phyloP scores from a whole-genome alignment of 35 echinoderm and acorn worm species.

The Lytechinus variegatus region DNA sequence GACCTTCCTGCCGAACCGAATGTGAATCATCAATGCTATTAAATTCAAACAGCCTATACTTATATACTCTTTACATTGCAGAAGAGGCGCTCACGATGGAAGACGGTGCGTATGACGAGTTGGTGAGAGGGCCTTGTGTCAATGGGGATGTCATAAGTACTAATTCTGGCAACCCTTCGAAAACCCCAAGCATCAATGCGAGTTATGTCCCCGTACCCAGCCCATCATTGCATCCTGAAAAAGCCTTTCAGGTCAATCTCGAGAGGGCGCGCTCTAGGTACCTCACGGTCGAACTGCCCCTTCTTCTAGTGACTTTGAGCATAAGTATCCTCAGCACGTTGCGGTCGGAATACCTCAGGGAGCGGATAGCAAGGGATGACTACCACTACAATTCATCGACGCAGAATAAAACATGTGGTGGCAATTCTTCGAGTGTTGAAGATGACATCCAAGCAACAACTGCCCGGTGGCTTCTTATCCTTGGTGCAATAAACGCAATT shows the following conservation, averaged over 20 bases:
- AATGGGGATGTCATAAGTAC: not conserved
- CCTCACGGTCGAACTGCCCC: conserved; percentile 38
- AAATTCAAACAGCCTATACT: no score
- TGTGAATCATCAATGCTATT: no score
- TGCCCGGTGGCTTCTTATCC: not conserved
- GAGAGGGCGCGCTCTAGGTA: conserved; percentile 34
- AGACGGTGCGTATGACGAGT: not conserved
- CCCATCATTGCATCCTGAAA: not conserved
- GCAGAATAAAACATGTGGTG: not conserved
- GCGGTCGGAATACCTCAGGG: conserved; percentile 24
- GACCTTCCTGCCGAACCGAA: no score
- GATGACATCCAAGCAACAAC: not conserved
- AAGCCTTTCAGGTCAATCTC: not conserved
- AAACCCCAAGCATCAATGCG: not conserved
- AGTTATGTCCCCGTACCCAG: not conserved
- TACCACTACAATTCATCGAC: not conserved
- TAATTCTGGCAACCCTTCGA: not conserved
- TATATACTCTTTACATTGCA: no score
- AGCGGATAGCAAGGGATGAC: not conserved
- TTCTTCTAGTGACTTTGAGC: not conserved
- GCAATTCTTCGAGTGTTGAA: not conserved
- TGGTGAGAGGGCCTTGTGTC: not conserved
- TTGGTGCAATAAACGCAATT: not conserved
- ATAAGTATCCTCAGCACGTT: conserved; percentile 15
- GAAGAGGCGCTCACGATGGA: not conserved